phyloP scores from a whole-genome alignment of 2,888 invertebrate genomes.

The Ormyrus labotus region DNA sequence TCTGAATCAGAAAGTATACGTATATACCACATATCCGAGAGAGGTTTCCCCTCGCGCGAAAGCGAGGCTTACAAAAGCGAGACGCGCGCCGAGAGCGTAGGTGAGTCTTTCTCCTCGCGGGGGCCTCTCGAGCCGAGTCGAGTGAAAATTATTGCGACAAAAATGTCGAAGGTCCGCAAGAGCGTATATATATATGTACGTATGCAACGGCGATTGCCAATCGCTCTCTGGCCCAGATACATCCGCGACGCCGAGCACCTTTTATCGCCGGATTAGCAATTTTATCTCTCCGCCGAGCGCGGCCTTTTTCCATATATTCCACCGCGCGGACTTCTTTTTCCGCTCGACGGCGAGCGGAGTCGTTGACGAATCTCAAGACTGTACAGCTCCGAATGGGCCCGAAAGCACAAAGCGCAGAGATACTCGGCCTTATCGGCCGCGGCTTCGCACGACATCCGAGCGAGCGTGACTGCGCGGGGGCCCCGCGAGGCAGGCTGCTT shows the following conservation, averaged over 20 bases:
- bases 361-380: neutral
- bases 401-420: too few species aligned
- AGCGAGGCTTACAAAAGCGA: too few species aligned
- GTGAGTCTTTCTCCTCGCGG: neutral
- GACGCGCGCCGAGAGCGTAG: neutral
- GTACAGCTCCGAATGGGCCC: neutral
- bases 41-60: too few species aligned
- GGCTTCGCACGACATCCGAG: too few species aligned
- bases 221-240: slow-evolving; percentile 52
- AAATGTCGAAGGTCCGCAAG: neutral
- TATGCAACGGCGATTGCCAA: slow-evolving; percentile 17
- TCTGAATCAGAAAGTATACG: too few species aligned
- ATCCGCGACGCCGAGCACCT: neutral
- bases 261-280: slow-evolving; percentile 57
- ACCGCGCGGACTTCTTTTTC: neutral
- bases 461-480: too few species aligned
- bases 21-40: too few species aligned
- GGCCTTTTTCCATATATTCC: slow-evolving; percentile 16
- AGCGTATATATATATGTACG: neutral
- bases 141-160: neutral
- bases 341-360: neutral
- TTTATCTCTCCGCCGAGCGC: slow-evolving; percentile 49
- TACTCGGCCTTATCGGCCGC: too few species aligned
- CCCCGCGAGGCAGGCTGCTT: too few species aligned
- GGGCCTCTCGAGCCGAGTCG: too few species aligned